These are phyloP conservation scores for Agriotes lineatus DNA, from an alignment of 2,888 invertebrate species.

Conservation along the genomic window DNA sequence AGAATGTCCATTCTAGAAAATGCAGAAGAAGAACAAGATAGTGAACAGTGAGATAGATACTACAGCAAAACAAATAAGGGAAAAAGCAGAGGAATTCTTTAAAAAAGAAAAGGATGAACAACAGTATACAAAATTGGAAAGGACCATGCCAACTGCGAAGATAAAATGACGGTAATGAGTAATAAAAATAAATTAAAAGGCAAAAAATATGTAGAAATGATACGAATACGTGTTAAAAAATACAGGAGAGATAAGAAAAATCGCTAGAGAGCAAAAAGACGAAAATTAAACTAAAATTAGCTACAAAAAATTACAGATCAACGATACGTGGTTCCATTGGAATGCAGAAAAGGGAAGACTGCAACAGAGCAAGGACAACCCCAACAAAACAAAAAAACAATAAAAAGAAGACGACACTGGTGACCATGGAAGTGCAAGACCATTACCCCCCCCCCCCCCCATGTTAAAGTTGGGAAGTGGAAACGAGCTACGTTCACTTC, in stretches of 20 bases:
- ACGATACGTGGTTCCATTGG: neutral
- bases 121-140: no score
- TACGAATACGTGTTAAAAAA: neutral
- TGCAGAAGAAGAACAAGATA: neutral
- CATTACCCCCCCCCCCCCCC: neutral
- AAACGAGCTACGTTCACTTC: no score
- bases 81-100: neutral
- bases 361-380: neutral
- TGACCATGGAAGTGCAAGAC: neutral
- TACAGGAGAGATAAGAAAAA: neutral
- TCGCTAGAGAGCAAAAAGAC: neutral
- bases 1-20: neutral
- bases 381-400: neutral
- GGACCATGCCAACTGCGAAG: no score
- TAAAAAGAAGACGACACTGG: neutral
- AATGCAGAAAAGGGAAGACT: neutral
- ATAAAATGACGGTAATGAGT: no score
- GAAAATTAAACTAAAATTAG: neutral
- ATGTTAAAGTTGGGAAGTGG: no score
- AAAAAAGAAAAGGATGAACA: neutral
- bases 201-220: neutral
- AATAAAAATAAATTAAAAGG: no score
- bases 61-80: neutral
- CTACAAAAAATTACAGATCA: neutral
- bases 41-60: neutral